These are phyloP conservation scores for Enteromius anoplus DNA, from an alignment of 2,797 vertebrate species.

Conservation along the genomic window DNA sequence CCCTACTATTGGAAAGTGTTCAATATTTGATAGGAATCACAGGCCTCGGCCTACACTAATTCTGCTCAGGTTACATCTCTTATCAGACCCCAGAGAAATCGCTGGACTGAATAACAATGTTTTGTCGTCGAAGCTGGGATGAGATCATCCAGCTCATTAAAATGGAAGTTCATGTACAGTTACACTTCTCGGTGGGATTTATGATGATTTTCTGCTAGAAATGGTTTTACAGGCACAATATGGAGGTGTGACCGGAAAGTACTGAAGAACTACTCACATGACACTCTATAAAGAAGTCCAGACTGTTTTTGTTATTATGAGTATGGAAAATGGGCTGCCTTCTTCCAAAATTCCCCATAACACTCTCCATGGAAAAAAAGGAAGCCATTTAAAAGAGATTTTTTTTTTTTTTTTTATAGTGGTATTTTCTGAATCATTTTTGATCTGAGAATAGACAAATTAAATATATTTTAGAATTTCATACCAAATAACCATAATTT, in stretches of 20 bases:
- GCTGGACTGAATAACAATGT: conserved; percentile 17
- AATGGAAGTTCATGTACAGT: conserved; percentile 24
- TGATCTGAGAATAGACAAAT: background rate
- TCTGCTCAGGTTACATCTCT: conserved; percentile 34
- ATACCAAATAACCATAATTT: background rate
- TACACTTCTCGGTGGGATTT: conserved; percentile 8
- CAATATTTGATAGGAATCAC: conserved; percentile 37
- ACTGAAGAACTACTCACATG: background rate
- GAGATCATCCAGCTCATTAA: conserved; percentile 33
- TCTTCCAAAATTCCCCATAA: background rate
- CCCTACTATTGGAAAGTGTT: conserved; percentile 3
- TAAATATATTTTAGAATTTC: background rate
- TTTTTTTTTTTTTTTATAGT: background rate
- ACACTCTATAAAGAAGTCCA: background rate
- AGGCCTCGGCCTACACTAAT: conserved; percentile 44
- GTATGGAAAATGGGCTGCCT: conserved; percentile 20
- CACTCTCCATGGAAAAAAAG: background rate
- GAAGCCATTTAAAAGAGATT: background rate
- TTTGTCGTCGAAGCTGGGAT: conserved; percentile 1
- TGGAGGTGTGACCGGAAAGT: conserved; percentile 17
- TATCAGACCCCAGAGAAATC: conserved; percentile 34
- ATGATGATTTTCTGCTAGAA: background rate
- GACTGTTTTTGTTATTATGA: conserved; percentile 19
- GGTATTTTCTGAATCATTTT: conserved; percentile 6
- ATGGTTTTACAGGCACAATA: conserved; percentile 26